Evolutionary conservation across 2,888 invertebrate genomes (phyloP).

Genomic region (Barypeithes pellucidus): DNA sequence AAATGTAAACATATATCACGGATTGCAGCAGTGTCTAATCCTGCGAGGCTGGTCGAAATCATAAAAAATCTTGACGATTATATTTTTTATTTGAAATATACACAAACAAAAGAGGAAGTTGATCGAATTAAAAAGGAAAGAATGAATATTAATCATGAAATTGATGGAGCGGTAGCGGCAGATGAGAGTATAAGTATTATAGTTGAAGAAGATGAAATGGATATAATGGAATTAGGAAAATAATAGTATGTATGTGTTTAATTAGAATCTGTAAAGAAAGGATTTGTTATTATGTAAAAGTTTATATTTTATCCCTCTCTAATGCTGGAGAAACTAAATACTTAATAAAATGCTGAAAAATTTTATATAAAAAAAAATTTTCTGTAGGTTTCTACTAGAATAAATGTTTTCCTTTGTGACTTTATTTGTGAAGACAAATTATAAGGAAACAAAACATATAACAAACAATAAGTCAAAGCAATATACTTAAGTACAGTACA

Average conservation of each 20-base stretch:
- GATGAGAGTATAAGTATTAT: slow-evolving; percentile 47
- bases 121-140: slow-evolving; percentile 12
- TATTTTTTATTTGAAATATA: slow-evolving; percentile 50
- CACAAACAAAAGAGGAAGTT: slow-evolving; percentile 26
- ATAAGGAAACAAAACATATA: no score
- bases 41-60: slow-evolving; percentile 25
- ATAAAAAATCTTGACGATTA: slow-evolving; percentile 50
- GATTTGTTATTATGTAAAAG: no score
- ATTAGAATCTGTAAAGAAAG: no score
- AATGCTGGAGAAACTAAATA: no score
- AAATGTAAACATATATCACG: slow-evolving; percentile 45
- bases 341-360: no score
- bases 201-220: slow-evolving; percentile 32
- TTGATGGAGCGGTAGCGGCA: neutral
- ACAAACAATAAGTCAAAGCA: no score
- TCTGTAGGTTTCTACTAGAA: no score
- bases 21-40: slow-evolving; percentile 33
- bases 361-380: no score
- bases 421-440: no score
- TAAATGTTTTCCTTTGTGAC: no score
- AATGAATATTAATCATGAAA: slow-evolving; percentile 8
- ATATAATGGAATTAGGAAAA: slow-evolving; percentile 4
- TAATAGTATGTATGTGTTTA: neutral
- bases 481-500: no score
- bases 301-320: no score